Evolutionary conservation across 2,113 vertebrate species (phyloP), one percentile per base, ranked within the genome.

Genomic region (Saimiri boliviensis): DNA sequence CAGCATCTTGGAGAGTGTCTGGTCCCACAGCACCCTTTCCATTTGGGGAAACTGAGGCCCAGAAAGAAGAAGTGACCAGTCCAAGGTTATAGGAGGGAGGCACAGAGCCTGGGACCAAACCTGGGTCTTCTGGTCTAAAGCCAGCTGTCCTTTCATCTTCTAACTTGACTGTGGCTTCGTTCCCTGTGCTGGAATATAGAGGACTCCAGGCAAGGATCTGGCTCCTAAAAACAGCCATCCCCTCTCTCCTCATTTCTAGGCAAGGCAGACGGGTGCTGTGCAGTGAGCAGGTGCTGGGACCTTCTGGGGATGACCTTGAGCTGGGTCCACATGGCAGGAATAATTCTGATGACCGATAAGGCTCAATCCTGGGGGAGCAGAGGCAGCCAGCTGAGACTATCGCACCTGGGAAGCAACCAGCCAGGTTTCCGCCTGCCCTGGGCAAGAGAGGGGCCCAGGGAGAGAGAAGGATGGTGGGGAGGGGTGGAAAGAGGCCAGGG

Each of bases 261-360:
- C n/a, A 27, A n/a, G 25, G 49, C 16, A 68, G 68, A 79, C 56
- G 32, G 70, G 27, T 54, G 19, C 68, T 54, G 25, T 20, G 37
- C 23, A 58, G 6, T 25, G 37, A 76, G 84, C 35, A 66, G 58
- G 74, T 0, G 1, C 71, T 45, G 42, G 60, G 58, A 52, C 16
- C 42, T 30, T 9, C 3, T 70, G 63, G 81, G 94, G 91, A 95
- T 97, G 97, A 97, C 96, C 96, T 97, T 98, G 89, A 94, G 54
- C 49, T 63, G 32, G 80, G 76, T 74, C 47, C 4, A 71, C 2
- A 3, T 2, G 17, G 79, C 86, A 8, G 32, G 66, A 89, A 89
- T n/a, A 73, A 89, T 52, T 91, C 42, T 1, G 83, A 97, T 97
- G 88, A 81, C 76, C 27, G 97, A 98, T 97, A 98, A 98, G 91